A percentile compares a stretch with the other conserved stretches of the same genome.
phyloP scores from a whole-genome alignment of 2,888 invertebrate species.

The Chalcosyrphus nemorum region DNA sequence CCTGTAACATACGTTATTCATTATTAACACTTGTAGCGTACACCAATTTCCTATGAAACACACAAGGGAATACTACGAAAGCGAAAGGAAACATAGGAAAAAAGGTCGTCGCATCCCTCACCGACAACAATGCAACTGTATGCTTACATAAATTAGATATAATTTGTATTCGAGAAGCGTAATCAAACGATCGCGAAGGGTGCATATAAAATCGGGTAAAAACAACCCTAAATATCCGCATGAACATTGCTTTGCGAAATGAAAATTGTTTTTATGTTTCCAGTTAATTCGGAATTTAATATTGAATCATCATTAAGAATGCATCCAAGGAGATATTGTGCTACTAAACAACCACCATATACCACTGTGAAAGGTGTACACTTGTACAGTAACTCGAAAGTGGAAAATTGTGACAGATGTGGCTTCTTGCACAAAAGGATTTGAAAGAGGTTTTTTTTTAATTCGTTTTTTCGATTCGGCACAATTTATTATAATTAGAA shows the following conservation, averaged over 20 bases:
- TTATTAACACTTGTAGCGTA: constrained; percentile 35
- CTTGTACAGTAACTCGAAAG: not conserved
- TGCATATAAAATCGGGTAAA: constrained; percentile 23
- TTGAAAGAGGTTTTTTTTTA: not conserved
- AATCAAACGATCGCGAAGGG: constrained; percentile 16
- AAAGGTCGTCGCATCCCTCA: constrained; percentile 12
- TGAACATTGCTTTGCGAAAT: not conserved
- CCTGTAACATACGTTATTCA: constrained; percentile 19
- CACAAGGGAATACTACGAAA: constrained; percentile 28
- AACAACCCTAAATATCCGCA: not conserved
- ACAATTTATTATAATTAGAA: no score
- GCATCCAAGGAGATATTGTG: not conserved
- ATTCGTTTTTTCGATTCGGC: no score
- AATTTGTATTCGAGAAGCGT: constrained; percentile 31
- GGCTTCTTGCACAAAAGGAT: not conserved
- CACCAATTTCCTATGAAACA: not conserved
- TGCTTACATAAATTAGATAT: constrained; percentile 25
- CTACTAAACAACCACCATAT: not conserved
- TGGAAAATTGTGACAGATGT: constrained; percentile 33
- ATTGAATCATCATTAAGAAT: constrained; percentile 12
- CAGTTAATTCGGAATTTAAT: constrained; percentile 27
- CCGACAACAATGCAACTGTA: constrained; percentile 14
- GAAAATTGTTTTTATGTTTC: constrained; percentile 1
- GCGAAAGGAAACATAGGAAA: not conserved
- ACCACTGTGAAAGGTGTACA: not conserved